Percentiles rank a stretch among this genome's conserved stretches.
These are phyloP conservation scores for Chionomys nivalis DNA, from an alignment of 2,113 vertebrate species.

Conservation along the genomic window DNA sequence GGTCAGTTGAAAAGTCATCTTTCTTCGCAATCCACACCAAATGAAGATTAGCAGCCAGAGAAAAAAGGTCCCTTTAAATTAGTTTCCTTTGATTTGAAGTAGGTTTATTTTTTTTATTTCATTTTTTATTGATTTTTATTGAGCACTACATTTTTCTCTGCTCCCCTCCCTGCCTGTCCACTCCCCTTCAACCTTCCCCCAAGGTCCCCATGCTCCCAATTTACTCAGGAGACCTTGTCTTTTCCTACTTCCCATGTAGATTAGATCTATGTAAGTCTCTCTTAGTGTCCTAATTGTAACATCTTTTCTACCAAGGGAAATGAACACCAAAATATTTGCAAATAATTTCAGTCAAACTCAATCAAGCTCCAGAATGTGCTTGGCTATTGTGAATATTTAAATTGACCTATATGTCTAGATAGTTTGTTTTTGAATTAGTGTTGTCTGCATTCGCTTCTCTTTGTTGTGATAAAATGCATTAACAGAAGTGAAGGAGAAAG, in stretches of 20 bases:
- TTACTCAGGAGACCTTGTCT: no score
- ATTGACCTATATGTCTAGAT: background rate
- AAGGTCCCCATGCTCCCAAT: no score
- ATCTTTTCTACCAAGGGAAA: background rate
- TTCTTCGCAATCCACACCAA: background rate
- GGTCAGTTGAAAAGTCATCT: background rate
- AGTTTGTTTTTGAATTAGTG: background rate
- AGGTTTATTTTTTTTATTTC: background rate
- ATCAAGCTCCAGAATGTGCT: background rate
- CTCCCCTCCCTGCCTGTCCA: no score
- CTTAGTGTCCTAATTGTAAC: background rate
- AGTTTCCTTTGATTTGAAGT: background rate
- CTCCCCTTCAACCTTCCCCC: no score
- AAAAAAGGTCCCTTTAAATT: constrained; percentile 5
- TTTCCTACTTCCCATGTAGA: no score
- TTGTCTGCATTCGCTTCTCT: background rate
- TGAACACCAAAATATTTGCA: constrained; percentile 13
- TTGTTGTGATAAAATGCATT: background rate
- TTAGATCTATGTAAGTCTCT: no score
- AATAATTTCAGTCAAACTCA: constrained; percentile 2
- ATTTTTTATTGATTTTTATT: no score
- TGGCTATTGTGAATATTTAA: background rate
- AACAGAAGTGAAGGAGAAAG: background rate
- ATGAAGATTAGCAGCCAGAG: background rate
- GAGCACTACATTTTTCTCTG: no score